These are phyloP conservation scores for Takifugu ocellatus DNA, from an alignment of 2,797 vertebrate genomes.

Conservation along the genomic window DNA sequence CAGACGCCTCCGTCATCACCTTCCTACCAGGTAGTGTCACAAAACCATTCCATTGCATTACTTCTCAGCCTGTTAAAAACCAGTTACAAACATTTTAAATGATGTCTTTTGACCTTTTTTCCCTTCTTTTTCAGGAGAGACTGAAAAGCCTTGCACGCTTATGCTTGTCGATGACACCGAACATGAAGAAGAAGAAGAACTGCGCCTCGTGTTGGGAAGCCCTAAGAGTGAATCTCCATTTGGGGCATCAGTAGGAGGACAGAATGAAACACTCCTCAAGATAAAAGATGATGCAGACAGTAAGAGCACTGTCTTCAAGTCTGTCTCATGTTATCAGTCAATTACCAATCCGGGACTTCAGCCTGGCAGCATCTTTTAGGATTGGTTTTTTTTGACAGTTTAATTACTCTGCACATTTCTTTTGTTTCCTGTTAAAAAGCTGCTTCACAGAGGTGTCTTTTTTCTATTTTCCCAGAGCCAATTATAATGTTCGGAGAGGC, in stretches of 20 bases:
- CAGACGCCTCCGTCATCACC: conserved; percentile 82
- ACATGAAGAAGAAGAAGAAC: conserved; percentile 88
- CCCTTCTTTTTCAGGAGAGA: conserved; percentile 77
- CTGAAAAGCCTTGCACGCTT: conserved; percentile 84
- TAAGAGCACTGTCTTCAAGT: conserved; percentile 62
- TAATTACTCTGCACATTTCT: too few species aligned
- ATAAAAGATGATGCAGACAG: conserved; percentile 89
- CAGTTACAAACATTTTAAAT: not conserved
- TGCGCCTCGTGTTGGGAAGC: conserved; percentile 89
- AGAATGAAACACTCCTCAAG: conserved; percentile 88
- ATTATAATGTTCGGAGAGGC: conserved; percentile 89
- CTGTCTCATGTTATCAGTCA: too few species aligned
- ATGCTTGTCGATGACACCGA: conserved; percentile 82
- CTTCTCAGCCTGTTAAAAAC: not conserved
- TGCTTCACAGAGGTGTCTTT: conserved; percentile 5
- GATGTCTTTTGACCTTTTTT: not conserved
- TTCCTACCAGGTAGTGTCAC: conserved; percentile 83
- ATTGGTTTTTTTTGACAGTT: too few species aligned
- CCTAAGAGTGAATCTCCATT: conserved; percentile 86
- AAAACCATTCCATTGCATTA: not conserved
- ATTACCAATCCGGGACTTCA: too few species aligned
- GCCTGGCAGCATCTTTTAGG: too few species aligned
- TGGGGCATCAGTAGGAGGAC: conserved; percentile 85
- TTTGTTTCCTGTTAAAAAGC: not conserved
- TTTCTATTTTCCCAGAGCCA: conserved; percentile 71